Evolutionary conservation across 2,797 vertebrate genomes (phyloP), one percentile per base, ranked within the genome.

Genomic region (Gadopsis bispinosus): DNA sequence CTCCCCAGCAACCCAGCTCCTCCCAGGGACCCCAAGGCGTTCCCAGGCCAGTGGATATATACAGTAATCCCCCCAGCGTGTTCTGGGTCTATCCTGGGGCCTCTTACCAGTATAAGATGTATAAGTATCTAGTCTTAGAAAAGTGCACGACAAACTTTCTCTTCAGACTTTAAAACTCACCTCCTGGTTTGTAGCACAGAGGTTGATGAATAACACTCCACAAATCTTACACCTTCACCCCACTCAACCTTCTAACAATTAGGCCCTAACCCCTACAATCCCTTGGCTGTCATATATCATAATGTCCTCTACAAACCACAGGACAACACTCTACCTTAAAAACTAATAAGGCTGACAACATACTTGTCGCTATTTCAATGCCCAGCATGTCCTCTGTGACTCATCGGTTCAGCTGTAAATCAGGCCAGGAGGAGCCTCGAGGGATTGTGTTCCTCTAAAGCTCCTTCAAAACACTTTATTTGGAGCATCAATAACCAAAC

Each of bases 301-400:
- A 69, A 59, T 72, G 79, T 87, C 93, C 86, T 89, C 85, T 69
- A n/a, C 62, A 88, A 91, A 91, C 89, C 90, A 85, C 90, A 91
- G 91, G 90, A 93, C 94, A 94, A 91, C 92, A 89, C 88, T 88
- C 76, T 72, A 88, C 93, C 92, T 95, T 95, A 94, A 94, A 95
- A 95, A 95, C 94, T 86, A 95, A 95, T 92, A 94, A 94, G 94
- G 92, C 93, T 85, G 85, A 93, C 93, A 92, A 94, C 92, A 91
- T 91, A 93, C 88, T 92, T 92, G 93, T 93, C 91, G 78, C 83
- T 87, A 85, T 92, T 92, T 91, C 85, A 88, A 88, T 92, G 89
- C 79, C 86, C 90, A 87, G 85, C 81, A 53, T 91, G 92, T 91
- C 92, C 90, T 90, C 82, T 88, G 91, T 90, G 93, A 92, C 91